phyloP scores from a whole-genome alignment of 2,113 vertebrate genomes.

The Daboia siamensis region DNA sequence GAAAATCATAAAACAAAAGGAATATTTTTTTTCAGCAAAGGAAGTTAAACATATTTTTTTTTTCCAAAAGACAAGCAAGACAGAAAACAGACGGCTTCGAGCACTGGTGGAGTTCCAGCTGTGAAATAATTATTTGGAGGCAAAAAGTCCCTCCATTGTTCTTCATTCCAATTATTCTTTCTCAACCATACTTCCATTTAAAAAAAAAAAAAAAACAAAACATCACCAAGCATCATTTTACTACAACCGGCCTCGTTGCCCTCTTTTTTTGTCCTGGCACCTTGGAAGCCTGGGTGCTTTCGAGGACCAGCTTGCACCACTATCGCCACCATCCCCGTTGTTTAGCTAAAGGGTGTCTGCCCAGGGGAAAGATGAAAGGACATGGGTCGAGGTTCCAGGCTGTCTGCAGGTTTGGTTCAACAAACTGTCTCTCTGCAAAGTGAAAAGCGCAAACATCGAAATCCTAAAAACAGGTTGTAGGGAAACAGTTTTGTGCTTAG shows the following conservation, averaged over 20 bases:
- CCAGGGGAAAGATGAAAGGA: background rate
- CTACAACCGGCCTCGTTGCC: conserved; percentile 32
- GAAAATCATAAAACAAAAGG: conserved; percentile 30
- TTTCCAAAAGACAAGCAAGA: conserved; percentile 45
- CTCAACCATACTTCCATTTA: background rate
- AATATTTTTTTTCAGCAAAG: conserved; percentile 52
- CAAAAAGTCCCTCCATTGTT: conserved; percentile 9
- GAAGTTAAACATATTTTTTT: conserved; percentile 29
- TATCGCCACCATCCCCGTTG: too few relatives aligned
- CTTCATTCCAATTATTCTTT: conserved; percentile 20
- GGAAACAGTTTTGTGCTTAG: background rate
- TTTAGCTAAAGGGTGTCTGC: background rate
- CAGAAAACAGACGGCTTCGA: conserved; percentile 51
- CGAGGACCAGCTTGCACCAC: background rate
- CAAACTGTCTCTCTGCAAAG: background rate
- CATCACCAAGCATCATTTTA: conserved; percentile 52
- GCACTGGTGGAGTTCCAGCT: conserved; percentile 23
- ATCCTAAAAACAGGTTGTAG: background rate
- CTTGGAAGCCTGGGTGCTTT: background rate
- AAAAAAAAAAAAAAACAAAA: too few relatives aligned
- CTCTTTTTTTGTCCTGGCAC: background rate
- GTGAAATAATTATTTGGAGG: conserved; percentile 50
- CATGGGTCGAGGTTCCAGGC: background rate
- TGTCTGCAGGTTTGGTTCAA: background rate
- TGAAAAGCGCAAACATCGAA: background rate